Evolutionary conservation across 1,140 invertebrate genomes (phyloP).

Genomic region (Drosophila repleta): DNA sequence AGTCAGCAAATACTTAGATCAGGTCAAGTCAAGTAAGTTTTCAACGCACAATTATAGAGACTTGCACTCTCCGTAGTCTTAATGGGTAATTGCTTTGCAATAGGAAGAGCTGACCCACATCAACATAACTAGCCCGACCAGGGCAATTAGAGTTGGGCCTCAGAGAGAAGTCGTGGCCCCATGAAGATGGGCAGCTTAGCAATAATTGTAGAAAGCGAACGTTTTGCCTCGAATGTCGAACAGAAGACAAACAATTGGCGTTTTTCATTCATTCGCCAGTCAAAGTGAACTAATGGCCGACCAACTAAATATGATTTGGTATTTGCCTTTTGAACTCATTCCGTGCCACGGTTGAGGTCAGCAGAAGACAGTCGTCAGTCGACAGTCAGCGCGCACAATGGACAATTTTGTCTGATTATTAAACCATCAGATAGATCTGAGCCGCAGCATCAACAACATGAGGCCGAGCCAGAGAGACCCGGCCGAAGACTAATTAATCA

Average conservation of each 20-base stretch:
- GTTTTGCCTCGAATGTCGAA: conserved; percentile 18
- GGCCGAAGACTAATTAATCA: conserved; percentile 72
- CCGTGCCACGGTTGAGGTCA: conserved; percentile 41
- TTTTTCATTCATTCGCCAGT: conserved; percentile 30
- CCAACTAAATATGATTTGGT: conserved; percentile 65
- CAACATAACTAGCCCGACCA: conserved; percentile 3
- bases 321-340: conserved; percentile 57
- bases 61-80: conserved; percentile 38
- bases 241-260: conserved; percentile 76
- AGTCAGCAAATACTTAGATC: not conserved
- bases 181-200: conserved; percentile 51
- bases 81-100: conserved; percentile 34
- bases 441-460: conserved; percentile 36
- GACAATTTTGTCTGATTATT: conserved; percentile 78
- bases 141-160: conserved; percentile 33
- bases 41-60: conserved; percentile 10
- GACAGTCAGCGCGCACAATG: conserved; percentile 45
- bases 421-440: conserved; percentile 63
- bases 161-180: conserved; percentile 16
- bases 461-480: not conserved
- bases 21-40: conserved; percentile 25
- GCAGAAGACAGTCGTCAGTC: conserved; percentile 38
- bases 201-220: conserved; percentile 71
- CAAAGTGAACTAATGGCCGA: conserved; percentile 11
- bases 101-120: conserved; percentile 13